Conservation (phyloP, 2,797 vertebrate genomes). For the Mustela erminea region DNA sequence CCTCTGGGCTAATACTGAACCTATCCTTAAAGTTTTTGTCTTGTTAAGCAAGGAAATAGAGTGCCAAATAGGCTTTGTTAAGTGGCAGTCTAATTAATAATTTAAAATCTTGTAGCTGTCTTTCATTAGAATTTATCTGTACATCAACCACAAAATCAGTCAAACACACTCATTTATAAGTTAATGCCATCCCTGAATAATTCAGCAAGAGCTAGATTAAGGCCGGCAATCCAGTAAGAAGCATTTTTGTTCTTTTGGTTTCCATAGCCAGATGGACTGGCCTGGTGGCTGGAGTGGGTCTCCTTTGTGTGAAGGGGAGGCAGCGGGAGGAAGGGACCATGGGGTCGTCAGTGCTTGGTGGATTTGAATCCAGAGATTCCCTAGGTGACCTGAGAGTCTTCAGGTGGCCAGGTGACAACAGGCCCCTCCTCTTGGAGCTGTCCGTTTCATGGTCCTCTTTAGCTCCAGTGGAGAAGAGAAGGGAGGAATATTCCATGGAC, state of each 20-base stretch:
- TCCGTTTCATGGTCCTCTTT: not conserved
- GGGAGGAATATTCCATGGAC: not conserved
- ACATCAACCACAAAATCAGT: conserved; percentile 93
- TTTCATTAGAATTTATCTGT: conserved; percentile 93
- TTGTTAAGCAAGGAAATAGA: conserved; percentile 91
- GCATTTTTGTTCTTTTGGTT: conserved; percentile 80
- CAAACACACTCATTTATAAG: conserved; percentile 91
- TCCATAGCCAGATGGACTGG: conserved; percentile 69
- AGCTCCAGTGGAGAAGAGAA: not conserved
- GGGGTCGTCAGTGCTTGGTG: accelerated
- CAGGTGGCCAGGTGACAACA: not conserved
- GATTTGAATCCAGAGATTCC: not conserved
- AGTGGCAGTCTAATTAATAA: conserved; percentile 92
- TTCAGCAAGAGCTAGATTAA: conserved; percentile 89
- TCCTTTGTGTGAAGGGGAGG: conserved; percentile 15
- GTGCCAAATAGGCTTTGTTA: conserved; percentile 91
- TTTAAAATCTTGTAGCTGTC: conserved; percentile 91
- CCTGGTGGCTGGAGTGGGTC: conserved; percentile 11
- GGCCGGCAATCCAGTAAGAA: conserved; percentile 85
- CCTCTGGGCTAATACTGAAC: conserved; percentile 87
- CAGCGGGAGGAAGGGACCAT: not conserved
- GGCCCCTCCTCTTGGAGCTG: not conserved
- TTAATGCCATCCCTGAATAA: conserved; percentile 91
- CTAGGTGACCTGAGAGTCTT: not conserved
- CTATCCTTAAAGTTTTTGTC: conserved; percentile 90